Evolutionary conservation across 2,113 vertebrate genomes (phyloP).

Genomic region (Galbula dea): DNA sequence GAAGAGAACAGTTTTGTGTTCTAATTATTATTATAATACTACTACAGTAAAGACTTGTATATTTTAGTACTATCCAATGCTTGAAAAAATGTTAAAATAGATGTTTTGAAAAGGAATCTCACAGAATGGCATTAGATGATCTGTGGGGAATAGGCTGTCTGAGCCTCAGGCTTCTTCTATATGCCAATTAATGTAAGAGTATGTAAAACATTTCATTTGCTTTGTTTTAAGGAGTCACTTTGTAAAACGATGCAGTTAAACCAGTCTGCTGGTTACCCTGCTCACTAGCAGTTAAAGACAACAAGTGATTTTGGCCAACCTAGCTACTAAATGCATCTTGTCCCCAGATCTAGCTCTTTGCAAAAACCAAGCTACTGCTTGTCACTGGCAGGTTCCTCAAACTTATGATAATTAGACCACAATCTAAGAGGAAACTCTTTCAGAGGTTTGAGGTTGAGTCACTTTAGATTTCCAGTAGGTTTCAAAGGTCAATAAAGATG

Average conservation of each 20-base stretch:
- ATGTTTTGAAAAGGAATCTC: slow-evolving; percentile 26
- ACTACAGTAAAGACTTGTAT: not conserved
- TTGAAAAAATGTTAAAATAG: not conserved
- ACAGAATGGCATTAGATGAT: not conserved
- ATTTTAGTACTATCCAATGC: not conserved
- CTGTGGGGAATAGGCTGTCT: not conserved
- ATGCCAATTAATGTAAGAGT: not conserved
- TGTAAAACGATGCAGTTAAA: not conserved
- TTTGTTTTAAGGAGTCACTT: slow-evolving; percentile 2
- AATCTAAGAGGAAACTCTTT: not conserved
- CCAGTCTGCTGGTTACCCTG: not conserved
- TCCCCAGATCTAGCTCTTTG: not conserved
- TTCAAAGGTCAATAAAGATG: not conserved
- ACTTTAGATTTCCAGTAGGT: not conserved
- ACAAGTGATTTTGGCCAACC: not conserved
- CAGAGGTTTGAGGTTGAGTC: not conserved
- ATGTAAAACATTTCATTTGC: not conserved
- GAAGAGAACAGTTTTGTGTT: not conserved
- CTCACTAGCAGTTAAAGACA: not conserved
- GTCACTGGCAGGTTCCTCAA: not conserved
- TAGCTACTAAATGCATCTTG: not conserved
- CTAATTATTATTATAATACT: not conserved
- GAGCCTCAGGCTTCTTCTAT: slow-evolving; percentile 3
- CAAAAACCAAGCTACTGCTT: not conserved
- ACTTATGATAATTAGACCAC: not conserved